Evolutionary conservation across 1,140 invertebrate species (phyloP), one percentile per base, ranked within the genome.

Genomic region (Heliothis subflexa): DNA sequence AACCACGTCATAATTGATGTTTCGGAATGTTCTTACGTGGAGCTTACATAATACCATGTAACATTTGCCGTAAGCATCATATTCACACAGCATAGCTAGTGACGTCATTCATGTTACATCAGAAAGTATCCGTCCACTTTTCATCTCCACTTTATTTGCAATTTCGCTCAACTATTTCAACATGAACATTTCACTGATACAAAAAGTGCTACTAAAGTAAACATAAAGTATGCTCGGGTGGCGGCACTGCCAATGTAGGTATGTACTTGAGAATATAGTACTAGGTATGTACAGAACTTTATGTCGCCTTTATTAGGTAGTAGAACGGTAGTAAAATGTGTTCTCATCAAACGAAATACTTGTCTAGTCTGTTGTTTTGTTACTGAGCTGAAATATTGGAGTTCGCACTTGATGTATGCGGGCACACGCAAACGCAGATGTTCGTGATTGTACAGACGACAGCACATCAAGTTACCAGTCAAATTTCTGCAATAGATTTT

Each of bases 291-390:
- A 80, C 52, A 77, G 11, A 52, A 75, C 70, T 91, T 90, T 90
- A 91, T 88, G 82, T 78, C 57, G 80, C 62, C 83, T 90, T 92
- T 92, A 91, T 91, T 89, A 87, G 85, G 76, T 78, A 84, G 86
- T 81, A 86, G 86, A 81, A 83, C 78, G 79, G 86, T 75, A 85
- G 82, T 92, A 91, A 92, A 92, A 81, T 84, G 77, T 78, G 78
- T 83, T 86, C 86, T 91, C 89, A 88, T 90, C 88, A 89, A 76
- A 81, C 78, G 14, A 70, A 80, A 87, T 77, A 75, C 70, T 72
- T 49, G 57, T 81, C 80, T 81, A 75, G 64, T 71, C 59, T 55
- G 5, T 68, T 80, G 78, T 81, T 83, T 54, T 84, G 47, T 28
- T 59, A 55, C 40, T 74, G 16, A 50, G 28, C 45, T 74, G 72